Conservation (phyloP, 2,797 vertebrate species). For the Staurois parvus region DNA sequence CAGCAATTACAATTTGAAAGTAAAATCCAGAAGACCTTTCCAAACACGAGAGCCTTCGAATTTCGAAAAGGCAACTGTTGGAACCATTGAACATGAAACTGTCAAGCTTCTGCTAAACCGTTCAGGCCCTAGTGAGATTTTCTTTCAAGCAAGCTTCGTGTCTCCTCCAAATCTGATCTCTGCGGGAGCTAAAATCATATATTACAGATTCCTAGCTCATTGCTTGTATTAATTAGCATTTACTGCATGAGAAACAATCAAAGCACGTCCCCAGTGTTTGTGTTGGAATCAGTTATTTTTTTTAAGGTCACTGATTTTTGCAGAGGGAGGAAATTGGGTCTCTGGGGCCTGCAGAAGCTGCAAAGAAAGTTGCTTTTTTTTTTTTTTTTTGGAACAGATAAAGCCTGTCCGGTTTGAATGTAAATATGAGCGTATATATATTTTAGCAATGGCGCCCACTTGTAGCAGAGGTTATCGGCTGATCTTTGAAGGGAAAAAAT, state of each 20-base stretch:
- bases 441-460: constrained; percentile 34
- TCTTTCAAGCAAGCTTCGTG: neutral
- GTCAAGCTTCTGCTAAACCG: neutral
- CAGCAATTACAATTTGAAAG: no score
- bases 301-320: constrained; percentile 65
- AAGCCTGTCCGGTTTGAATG: constrained; percentile 4
- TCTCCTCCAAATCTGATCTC: neutral
- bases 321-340: constrained; percentile 66
- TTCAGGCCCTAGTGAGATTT: neutral
- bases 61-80: no score
- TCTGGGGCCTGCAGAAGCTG: constrained; percentile 63
- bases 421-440: constrained; percentile 40
- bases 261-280: constrained; percentile 56
- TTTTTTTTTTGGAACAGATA: constrained; percentile 31
- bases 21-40: no score
- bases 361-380: constrained; percentile 61
- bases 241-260: constrained; percentile 61
- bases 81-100: no score
- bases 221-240: constrained; percentile 62
- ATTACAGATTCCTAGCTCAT: neutral
- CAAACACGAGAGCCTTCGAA: no score
- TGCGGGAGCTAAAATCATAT: constrained; percentile 17
- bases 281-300: constrained; percentile 65
- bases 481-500: constrained; percentile 34
- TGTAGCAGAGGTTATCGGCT: constrained; percentile 43